Evolutionary conservation across 2,888 invertebrate species (phyloP), one percentile per base, ranked within the genome.

Genomic region (Antheraea assamensis): DNA sequence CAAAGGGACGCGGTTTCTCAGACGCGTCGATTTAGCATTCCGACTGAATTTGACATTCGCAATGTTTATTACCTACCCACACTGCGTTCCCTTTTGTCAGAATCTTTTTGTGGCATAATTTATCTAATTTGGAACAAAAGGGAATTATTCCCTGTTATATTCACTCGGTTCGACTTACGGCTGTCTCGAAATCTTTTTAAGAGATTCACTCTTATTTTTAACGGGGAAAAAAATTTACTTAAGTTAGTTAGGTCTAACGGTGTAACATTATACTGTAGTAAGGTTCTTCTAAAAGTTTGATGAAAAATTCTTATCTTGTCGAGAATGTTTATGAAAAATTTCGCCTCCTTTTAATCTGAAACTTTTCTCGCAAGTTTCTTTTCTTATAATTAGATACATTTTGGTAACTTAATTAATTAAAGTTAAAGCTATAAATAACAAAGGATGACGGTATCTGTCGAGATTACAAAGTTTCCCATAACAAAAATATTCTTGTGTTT

Each of bases 111-210:
- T 88, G 87, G 88, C 86, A 87, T 90, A 92, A 92, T 91, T 91
- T 91, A 91, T 91, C 89, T 90, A 90, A 92, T 92, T 91, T 88
- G 86, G 89, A 88, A 92, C 90, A 91, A 91, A 89, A 89, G 83
- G 84, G 87, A 83, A 88, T 90, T 88, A 85, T 84, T 78, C 80
- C 84, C 79, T 82, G 80, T 83, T 85, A 85, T 86, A 80, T 84
- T 84, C 85, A 83, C 80, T 83, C 85, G 80, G 81, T 83, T 85
- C 83, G 79, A 58, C 21, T 42, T 76, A 73, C 77, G 75, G 71
- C 77, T 77, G 77, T 75, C 79, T 79, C 77, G 77, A 64, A 76
- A 80, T 80, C 77, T 78, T 79, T 79, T 82, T 72, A 76, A 74
- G 71, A 58, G 55, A 64, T 58, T n/a, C 64, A 74, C 66, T 74